These are phyloP conservation scores for Opisthograptis luteolata DNA, from an alignment of 2,888 invertebrate genomes.

Conservation along the genomic window DNA sequence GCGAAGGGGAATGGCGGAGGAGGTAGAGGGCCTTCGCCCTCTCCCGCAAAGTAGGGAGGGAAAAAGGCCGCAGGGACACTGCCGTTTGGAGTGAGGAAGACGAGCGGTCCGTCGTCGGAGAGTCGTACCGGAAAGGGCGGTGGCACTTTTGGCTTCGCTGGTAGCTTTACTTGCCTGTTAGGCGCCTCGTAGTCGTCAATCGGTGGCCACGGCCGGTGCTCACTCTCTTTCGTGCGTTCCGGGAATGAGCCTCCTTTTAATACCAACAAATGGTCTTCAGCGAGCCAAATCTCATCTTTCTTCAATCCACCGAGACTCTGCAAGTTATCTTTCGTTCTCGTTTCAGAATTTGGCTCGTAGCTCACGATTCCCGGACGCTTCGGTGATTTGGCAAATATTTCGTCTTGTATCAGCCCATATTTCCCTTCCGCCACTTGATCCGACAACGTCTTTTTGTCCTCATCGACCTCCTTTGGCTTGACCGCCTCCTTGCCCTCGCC, in stretches of 20 bases:
- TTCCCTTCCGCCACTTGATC: constrained; percentile 96
- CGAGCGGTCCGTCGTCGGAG: constrained; percentile 92
- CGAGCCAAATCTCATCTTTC: constrained; percentile 95
- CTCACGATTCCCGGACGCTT: constrained; percentile 92
- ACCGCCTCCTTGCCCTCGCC: constrained; percentile 86
- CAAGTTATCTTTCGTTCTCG: constrained; percentile 89
- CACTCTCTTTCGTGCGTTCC: constrained; percentile 74
- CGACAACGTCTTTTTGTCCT: constrained; percentile 92
- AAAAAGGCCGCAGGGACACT: constrained; percentile 88
- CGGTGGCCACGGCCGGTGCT: constrained; percentile 87
- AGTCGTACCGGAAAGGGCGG: constrained; percentile 97
- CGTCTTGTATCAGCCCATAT: constrained; percentile 94
- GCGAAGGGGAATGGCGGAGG: constrained; percentile 85
- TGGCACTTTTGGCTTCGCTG: constrained; percentile 92
- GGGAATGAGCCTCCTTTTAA: constrained; percentile 91
- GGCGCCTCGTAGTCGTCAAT: constrained; percentile 94
- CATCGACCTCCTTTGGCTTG: constrained; percentile 83
- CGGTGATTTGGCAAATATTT: constrained; percentile 88
- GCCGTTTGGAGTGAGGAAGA: constrained; percentile 92
- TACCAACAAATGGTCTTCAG: constrained; percentile 94
- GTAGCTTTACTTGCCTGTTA: constrained; percentile 92
- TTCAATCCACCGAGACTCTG: constrained; percentile 92
- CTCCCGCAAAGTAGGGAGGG: constrained; percentile 87
- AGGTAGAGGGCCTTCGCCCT: constrained; percentile 81
- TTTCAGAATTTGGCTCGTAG: constrained; percentile 91